phyloP scores from a whole-genome alignment of 2,888 invertebrate species.

The Deilephila porcellus region DNA sequence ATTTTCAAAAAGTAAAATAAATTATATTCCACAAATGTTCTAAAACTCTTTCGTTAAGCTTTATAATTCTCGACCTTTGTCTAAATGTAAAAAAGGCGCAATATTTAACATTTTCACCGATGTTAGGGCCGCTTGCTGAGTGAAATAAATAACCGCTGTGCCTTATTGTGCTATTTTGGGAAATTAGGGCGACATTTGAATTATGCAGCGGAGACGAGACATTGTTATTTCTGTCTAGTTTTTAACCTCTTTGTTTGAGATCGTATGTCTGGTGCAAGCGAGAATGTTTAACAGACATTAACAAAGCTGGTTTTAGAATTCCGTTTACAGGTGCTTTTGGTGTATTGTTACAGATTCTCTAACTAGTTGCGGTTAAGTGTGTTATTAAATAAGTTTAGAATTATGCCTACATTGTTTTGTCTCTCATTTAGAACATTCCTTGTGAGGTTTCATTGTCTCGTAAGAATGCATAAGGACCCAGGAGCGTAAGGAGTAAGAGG shows the following conservation, averaged over 20 bases:
- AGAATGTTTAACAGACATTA: slow-evolving; percentile 9
- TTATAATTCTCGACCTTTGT: not conserved
- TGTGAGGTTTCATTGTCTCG: too few species aligned
- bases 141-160: slow-evolving; percentile 18
- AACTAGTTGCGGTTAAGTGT: not conserved
- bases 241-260: slow-evolving; percentile 1
- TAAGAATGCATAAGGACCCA: too few species aligned
- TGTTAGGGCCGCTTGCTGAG: not conserved
- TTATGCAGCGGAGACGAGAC: slow-evolving; percentile 18
- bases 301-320: not conserved
- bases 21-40: too few species aligned
- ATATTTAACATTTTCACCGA: not conserved
- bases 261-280: not conserved
- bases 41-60: not conserved
- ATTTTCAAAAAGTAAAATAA: too few species aligned
- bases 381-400: not conserved
- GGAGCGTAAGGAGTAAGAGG: too few species aligned
- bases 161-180: slow-evolving; percentile 17
- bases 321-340: not conserved
- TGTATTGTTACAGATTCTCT: not conserved
- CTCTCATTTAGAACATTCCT: too few species aligned
- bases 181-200: slow-evolving; percentile 25
- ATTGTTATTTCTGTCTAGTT: slow-evolving; percentile 22
- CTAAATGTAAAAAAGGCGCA: not conserved
- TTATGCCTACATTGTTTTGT: not conserved